Evolutionary conservation across 2,888 invertebrate species (phyloP), one percentile per base, ranked within the genome.

Genomic region (Apocheima hispidaria): DNA sequence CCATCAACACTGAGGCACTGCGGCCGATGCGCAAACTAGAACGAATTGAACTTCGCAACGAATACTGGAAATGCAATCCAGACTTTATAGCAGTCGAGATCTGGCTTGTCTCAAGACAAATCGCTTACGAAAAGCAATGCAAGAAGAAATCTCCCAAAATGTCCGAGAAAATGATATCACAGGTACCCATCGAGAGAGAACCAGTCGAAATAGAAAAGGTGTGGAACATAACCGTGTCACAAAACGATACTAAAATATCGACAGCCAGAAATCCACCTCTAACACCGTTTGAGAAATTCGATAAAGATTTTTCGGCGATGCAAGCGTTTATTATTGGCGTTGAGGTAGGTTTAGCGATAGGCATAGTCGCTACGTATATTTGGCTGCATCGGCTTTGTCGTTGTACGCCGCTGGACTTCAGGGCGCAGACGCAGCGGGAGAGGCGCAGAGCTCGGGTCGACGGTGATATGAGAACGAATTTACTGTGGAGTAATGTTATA

Each of bases 11-110:
- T 0, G 88, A 90, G 21, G 86, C 93, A 0, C 82, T 95, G 4
- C 78, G 87, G 53, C 87, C 92, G 0, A 72, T 95, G 41, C 79
- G 79, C 1, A 92, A 90, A 63, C 73, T 95, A 46, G 86, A 92
- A 54, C 79, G 87, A 50, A 71, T 95, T 33, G 92, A 94, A 72
- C 75, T 95, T 1, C 83, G 91, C 21, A 93, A 92, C 64, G 95
- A 95, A 68, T 93, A 92, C 57, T 93, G 94, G 82, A 87, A 90
- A 56, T 95, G 95, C 74, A 93, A 92, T 69, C 78, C 82, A 0
- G 84, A 88, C 21, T 89, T 92, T 26, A 80, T 85, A 5, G 81
- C 86, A 2, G 78, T 90, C 0, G 90, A 91, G 67, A 75, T 75
- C 5, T 94, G 93, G 87, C 86, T 93, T 23, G 64, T 73, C 3